Evolutionary conservation across 2,113 vertebrate species (phyloP).

Genomic region (Calypte anna): DNA sequence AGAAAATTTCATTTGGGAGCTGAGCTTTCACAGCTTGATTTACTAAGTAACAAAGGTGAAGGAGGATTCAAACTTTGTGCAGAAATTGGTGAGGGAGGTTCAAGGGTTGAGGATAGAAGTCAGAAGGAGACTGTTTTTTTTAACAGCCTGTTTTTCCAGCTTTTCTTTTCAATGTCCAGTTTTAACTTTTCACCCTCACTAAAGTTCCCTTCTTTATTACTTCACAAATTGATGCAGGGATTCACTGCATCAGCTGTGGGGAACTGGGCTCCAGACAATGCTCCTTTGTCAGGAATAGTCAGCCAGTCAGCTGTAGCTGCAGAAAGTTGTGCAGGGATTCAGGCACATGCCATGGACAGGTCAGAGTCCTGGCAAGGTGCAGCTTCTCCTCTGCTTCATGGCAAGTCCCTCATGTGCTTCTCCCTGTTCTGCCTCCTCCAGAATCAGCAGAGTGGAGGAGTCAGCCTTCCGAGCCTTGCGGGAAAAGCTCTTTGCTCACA

Average conservation of each 20-base stretch:
- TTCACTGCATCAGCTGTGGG: neutral
- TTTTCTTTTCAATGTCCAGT: neutral
- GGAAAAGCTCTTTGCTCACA: slow-evolving; percentile 80
- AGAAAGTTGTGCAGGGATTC: neutral
- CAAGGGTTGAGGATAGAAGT: neutral
- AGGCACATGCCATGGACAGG: neutral
- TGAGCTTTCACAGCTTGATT: neutral
- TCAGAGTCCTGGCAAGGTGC: neutral
- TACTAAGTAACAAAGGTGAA: neutral
- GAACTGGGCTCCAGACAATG: neutral
- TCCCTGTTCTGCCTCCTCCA: neutral
- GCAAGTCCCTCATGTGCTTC: neutral
- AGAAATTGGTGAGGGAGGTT: neutral
- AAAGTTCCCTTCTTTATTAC: neutral
- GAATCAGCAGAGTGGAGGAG: slow-evolving; percentile 81
- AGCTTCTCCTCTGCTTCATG: neutral
- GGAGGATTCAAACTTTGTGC: neutral
- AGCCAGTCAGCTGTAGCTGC: neutral
- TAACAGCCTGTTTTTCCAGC: neutral
- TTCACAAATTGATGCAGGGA: neutral
- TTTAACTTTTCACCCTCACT: neutral
- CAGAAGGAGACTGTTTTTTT: neutral
- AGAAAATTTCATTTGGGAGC: neutral
- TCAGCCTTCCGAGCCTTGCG: slow-evolving; percentile 78
- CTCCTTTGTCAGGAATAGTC: neutral